These are phyloP conservation scores for Arnoldichthys spilopterus DNA, from an alignment of 2,797 vertebrate species.

Conservation along the genomic window DNA sequence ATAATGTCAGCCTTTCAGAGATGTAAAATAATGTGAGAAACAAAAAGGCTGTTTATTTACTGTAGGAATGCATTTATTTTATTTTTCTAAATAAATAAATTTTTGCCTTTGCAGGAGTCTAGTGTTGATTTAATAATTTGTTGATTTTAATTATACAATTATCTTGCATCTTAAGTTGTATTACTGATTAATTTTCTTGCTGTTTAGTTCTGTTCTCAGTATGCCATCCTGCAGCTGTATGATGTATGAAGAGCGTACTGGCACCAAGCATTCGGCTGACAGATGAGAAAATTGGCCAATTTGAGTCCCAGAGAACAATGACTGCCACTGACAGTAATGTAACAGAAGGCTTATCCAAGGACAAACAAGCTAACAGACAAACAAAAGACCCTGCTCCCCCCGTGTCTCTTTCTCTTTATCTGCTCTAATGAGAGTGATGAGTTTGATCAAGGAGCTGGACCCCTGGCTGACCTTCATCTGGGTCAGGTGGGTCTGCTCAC, in stretches of 20 bases:
- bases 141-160: not conserved
- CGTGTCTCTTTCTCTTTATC: slow-evolving; percentile 57
- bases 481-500: slow-evolving; percentile 26
- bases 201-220: slow-evolving; percentile 1
- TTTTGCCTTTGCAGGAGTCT: slow-evolving; percentile 5
- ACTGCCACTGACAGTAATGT: slow-evolving; percentile 68
- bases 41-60: slow-evolving; percentile 31
- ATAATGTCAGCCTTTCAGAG: not conserved
- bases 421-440: slow-evolving; percentile 56
- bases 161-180: not conserved
- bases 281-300: slow-evolving; percentile 74
- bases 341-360: slow-evolving; percentile 67
- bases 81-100: slow-evolving; percentile 51
- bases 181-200: not conserved
- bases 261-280: slow-evolving; percentile 65
- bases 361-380: slow-evolving; percentile 51
- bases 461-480: slow-evolving; percentile 59
- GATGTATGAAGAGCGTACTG: slow-evolving; percentile 46
- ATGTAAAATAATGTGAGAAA: slow-evolving; percentile 39
- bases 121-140: not conserved
- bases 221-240: not conserved
- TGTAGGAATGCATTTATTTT: slow-evolving; percentile 24
- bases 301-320: slow-evolving; percentile 69
- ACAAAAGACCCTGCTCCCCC: slow-evolving; percentile 65
- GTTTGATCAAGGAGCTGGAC: slow-evolving; percentile 54